These are phyloP conservation scores for Corythaixoides concolor DNA, from an alignment of 2,113 vertebrate genomes.

Conservation along the genomic window DNA sequence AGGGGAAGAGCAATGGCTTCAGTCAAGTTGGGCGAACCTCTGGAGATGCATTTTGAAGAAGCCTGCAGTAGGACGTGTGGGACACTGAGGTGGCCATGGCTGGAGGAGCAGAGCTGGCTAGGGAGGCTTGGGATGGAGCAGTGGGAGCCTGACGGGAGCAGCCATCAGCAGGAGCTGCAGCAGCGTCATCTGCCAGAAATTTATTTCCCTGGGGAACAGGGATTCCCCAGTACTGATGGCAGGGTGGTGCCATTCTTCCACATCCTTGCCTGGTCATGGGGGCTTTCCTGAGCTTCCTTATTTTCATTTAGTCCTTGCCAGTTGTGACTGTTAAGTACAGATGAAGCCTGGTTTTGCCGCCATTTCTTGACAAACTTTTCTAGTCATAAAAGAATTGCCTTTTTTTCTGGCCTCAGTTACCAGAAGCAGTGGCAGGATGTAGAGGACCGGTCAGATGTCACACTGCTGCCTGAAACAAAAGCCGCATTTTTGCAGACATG, in stretches of 20 bases:
- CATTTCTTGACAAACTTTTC: not conserved
- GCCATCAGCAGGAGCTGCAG: accelerated
- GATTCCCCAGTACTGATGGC: not conserved
- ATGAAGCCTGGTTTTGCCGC: not conserved
- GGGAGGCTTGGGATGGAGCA: not conserved
- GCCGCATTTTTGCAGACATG: not conserved
- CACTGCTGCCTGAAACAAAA: not conserved
- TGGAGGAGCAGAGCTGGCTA: not conserved
- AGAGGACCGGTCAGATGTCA: not conserved
- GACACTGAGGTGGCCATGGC: not conserved
- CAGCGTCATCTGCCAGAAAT: not conserved
- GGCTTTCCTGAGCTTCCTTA: not conserved
- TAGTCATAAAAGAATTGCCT: not conserved
- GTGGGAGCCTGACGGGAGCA: not conserved
- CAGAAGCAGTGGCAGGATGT: not conserved
- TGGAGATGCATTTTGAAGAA: not conserved
- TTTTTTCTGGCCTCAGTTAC: not conserved
- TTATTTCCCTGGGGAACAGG: not conserved
- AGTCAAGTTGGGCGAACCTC: not conserved
- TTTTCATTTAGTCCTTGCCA: not conserved
- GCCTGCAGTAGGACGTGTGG: accelerated
- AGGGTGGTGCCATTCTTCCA: not conserved
- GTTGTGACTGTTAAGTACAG: not conserved
- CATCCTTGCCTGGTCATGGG: accelerated
- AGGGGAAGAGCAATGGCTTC: not conserved